Base-by-base conservation (phyloP, 1,140 invertebrate species). In the Lordiphosa stackelbergi region DNA sequence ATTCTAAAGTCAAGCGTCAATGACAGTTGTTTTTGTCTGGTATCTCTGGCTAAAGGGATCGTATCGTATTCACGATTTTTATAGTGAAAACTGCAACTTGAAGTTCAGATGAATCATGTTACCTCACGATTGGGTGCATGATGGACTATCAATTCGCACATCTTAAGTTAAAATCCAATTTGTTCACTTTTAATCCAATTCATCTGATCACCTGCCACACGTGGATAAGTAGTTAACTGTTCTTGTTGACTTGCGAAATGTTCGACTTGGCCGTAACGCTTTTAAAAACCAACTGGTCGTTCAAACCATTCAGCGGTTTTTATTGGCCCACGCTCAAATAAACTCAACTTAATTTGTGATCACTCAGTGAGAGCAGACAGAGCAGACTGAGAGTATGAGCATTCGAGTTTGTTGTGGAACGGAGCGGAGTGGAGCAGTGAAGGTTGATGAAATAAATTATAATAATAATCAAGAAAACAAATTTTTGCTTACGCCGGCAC, bases 81-180 rank as follows among this genome's bases (percentile, higher is more conserved):
- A 49, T 46, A 9, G 34, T 48, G 16, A 40, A 40, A 46, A 53
- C 31, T 11, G 41, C 52, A 65, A 37, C 61, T 66, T 53, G 64
- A 22, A 66, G 52, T 68, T 66, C 54, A 68, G 47, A 59, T 66
- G 64, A 68, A 31, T 68, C 64, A 68, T 59, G 35, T 62, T 86
- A 86, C 85, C 85, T 86, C 72, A 57, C 68, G 85, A 51, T 74
- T 74, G 48, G 85, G 64, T 47, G 69, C 63, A 68, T 77, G 85
- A 70, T 77, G 86, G 68, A 86, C 63, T 36, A 84, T 66, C 57
- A 86, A 62, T 77, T 86, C 85, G 66, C 85, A 86, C 85, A 86
- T 86, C 54, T 68, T 72, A 59, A 62, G 68, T 46, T 65, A 64
- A 56, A 37, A 55, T 11, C 57, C 24, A 57, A 45, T 19, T 28